phyloP scores from a whole-genome alignment of 2,888 invertebrate species.

The Omphaloscelis lunosa region DNA sequence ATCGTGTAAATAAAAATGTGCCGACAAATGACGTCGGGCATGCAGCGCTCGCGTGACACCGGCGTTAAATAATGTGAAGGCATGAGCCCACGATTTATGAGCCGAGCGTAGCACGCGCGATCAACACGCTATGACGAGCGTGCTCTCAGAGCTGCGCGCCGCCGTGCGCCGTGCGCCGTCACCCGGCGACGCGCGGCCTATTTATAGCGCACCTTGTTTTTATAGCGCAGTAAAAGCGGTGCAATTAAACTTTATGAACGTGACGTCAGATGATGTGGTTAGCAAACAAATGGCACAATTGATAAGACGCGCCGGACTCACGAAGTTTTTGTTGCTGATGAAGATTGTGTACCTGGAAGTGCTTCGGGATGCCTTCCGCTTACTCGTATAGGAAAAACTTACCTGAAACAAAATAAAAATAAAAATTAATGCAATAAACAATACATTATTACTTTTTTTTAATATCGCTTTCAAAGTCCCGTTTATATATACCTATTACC shows the following conservation, averaged over 20 bases:
- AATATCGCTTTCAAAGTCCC: not conserved
- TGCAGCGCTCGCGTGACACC: constrained; percentile 73
- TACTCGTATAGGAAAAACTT: constrained; percentile 33
- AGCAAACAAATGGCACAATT: constrained; percentile 63
- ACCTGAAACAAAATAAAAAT: constrained; percentile 62
- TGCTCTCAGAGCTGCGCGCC: not conserved
- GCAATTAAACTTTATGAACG: constrained; percentile 75
- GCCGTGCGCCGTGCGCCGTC: constrained; percentile 40
- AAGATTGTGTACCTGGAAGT: constrained; percentile 30
- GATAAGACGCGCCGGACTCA: constrained; percentile 45
- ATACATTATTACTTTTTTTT: not conserved
- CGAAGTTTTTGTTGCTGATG: constrained; percentile 16
- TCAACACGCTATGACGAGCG: constrained; percentile 72
- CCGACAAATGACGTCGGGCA: constrained; percentile 67
- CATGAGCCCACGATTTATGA: constrained; percentile 75
- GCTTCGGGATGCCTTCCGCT: not conserved
- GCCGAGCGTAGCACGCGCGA: constrained; percentile 62
- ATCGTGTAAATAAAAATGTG: constrained; percentile 64
- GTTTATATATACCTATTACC: not conserved
- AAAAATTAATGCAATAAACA: constrained; percentile 17
- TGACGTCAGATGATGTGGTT: constrained; percentile 68
- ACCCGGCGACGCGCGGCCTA: constrained; percentile 59
- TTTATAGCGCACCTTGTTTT: constrained; percentile 69
- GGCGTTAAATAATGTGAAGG: constrained; percentile 79
- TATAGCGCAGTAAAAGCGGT: constrained; percentile 74